Base-by-base conservation (phyloP, 2,113 vertebrate genomes). In the Apaloderma vittatum region DNA sequence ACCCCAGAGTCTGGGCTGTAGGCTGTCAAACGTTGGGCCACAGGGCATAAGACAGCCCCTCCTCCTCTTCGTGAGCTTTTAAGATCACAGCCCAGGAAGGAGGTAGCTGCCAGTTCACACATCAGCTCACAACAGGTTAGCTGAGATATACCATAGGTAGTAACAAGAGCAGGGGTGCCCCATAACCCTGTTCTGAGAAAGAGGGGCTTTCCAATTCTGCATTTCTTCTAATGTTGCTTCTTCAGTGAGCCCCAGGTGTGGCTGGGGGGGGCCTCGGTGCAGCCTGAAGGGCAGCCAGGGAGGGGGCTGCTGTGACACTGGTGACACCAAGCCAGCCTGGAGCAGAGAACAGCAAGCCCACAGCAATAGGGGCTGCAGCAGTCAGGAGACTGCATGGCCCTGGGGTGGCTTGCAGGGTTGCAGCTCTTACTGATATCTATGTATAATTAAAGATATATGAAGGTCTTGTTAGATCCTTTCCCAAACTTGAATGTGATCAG, bases 1-100 rank as follows among this genome's bases (percentile, higher is more conserved):
- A 16, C 20, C 12, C 12, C 8, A 0, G 3, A 11, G 15, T 32
- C 30, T 0, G 1, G 7, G 34, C 46, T 34, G 29, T 29, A 61
- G 46, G 46, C 46, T 73, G 30, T 40, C n/a, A 73, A 43, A 66
- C 46, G 30, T 21, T 78, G 54, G 11, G 18, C 73, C 54, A 54
- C 1, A 3, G 46, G 12, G 21, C 27, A 3, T 30, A n/a, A 90
- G 29, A 36, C 57, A 58, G 14, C 29, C 23, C 19, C 23, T 36
- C 57, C 23, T 66, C 26, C 54, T 81, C 54, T 68, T 57, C 26
- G 8, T 18, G 19, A 70, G 43, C 29, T 52, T n/a, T 62, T 24
- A 37, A 55, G 58, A 37, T 72, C 37, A 71, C 1, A n/a, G 63
- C 48, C 20, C 48, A n/a, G 26, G 21, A 36, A 59, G 24, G 32